Conservation (phyloP, 2,888 invertebrate species). For the Platycheirus albimanus region DNA sequence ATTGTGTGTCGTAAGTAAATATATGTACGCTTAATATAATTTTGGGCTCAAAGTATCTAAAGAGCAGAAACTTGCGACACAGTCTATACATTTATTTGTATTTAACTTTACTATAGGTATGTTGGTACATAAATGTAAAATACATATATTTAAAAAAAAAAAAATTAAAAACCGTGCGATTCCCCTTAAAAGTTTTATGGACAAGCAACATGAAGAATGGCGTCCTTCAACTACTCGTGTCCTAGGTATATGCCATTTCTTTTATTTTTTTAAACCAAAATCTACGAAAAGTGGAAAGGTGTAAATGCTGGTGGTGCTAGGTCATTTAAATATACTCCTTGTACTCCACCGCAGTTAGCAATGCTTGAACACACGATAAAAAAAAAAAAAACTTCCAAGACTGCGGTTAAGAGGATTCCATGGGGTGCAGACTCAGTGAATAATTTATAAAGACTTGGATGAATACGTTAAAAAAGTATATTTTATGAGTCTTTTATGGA, state of each 20-base stretch:
- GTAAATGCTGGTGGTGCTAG: not conserved
- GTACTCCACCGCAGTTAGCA: not conserved
- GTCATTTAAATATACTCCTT: slow-evolving; percentile 23
- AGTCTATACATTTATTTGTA: no score
- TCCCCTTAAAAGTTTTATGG: slow-evolving; percentile 13
- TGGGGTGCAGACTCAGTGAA: slow-evolving; percentile 25
- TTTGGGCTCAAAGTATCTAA: no score
- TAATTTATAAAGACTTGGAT: slow-evolving; percentile 37
- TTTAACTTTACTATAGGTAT: no score
- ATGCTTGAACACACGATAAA: not conserved
- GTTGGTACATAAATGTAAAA: no score
- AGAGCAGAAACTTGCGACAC: no score
- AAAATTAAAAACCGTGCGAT: not conserved
- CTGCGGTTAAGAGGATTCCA: not conserved
- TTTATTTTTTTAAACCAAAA: slow-evolving; percentile 27
- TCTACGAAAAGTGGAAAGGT: slow-evolving; percentile 1
- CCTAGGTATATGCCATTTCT: not conserved
- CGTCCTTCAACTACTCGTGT: slow-evolving; percentile 9
- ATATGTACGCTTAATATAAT: no score
- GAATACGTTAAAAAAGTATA: slow-evolving; percentile 25
- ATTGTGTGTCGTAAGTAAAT: no score
- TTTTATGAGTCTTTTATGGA: slow-evolving; percentile 35
- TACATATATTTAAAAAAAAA: slow-evolving; percentile 21
- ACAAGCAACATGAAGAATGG: slow-evolving; percentile 23
- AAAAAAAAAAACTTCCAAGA: slow-evolving; percentile 2